Conservation (phyloP, 64 coral and sea anemone species). For the Platygyra sinensis region DNA sequence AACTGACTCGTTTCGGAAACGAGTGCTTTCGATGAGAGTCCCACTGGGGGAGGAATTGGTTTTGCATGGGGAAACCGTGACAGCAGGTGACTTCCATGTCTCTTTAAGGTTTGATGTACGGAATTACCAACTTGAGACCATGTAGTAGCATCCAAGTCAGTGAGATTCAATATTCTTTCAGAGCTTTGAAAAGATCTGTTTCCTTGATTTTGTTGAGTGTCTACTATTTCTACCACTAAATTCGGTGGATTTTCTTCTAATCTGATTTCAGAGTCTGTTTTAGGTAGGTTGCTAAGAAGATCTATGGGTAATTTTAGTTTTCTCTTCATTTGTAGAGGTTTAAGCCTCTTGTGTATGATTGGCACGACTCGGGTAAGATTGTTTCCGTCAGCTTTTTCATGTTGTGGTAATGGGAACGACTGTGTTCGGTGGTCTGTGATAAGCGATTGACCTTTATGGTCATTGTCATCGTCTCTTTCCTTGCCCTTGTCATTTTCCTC, state of each 20-base stretch:
- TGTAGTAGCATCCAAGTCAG: not conserved
- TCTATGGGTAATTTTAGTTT: not conserved
- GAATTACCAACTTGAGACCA: not conserved
- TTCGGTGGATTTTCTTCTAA: not conserved
- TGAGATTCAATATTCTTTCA: not conserved
- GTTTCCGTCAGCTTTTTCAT: not conserved
- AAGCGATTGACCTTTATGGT: not conserved
- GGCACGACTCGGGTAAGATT: not conserved
- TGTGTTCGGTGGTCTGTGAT: not conserved
- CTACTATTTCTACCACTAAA: not conserved
- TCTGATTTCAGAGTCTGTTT: not conserved
- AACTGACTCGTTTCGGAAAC: not conserved
- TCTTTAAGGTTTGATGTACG: not conserved
- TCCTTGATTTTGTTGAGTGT: not conserved
- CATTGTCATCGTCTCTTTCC: not conserved
- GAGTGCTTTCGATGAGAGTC: not conserved
- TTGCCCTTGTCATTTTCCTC: not conserved
- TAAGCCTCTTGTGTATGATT: not conserved
- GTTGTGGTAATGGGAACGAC: not conserved
- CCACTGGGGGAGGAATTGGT: not conserved
- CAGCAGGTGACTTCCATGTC: no score
- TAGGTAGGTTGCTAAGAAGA: not conserved
- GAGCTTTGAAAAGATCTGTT: not conserved
- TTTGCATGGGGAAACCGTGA: not conserved
- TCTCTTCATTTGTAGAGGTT: not conserved